These are phyloP conservation scores for Trididemnum miniatum DNA, from an alignment of 23 tunicate species.

Conservation along the genomic window DNA sequence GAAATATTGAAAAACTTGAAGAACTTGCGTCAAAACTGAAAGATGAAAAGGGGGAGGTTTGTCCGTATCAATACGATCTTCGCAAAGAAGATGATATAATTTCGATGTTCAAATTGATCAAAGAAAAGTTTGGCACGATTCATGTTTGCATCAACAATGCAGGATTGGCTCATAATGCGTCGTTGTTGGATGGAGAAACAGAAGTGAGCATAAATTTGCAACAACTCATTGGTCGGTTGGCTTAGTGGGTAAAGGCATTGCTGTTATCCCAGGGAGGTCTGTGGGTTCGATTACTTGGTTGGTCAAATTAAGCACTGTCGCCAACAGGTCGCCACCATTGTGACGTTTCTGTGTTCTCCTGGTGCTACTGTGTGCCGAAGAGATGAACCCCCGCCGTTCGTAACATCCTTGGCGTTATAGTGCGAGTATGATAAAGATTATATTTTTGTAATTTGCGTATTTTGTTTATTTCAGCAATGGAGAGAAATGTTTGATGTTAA, in stretches of 20 bases:
- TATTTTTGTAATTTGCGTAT: background rate
- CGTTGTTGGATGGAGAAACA: slow-evolving; percentile 59
- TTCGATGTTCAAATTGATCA: slow-evolving; percentile 59
- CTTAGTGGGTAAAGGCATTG: too few relatives aligned
- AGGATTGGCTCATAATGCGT: slow-evolving; percentile 57
- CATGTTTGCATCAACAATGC: slow-evolving; percentile 83
- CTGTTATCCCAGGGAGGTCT: too few relatives aligned
- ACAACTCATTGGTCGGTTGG: too few relatives aligned
- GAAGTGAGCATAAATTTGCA: slow-evolving; percentile 30
- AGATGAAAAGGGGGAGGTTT: slow-evolving; percentile 49
- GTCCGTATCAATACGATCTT: slow-evolving; percentile 61
- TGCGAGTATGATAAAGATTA: too few relatives aligned
- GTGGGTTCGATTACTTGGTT: too few relatives aligned
- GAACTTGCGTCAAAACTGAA: slow-evolving; percentile 50
- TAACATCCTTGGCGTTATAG: too few relatives aligned
- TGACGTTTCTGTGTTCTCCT: too few relatives aligned
- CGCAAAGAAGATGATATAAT: slow-evolving; percentile 53
- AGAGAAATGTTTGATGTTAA: slow-evolving; percentile 60
- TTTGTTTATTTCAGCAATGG: slow-evolving; percentile 47
- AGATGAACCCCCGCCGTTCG: too few relatives aligned
- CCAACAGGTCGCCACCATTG: too few relatives aligned
- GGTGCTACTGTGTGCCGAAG: too few relatives aligned
- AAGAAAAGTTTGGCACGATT: slow-evolving; percentile 54
- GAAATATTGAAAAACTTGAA: slow-evolving; percentile 57
- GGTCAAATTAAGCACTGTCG: too few relatives aligned